Evolutionary conservation across 2,797 vertebrate genomes (phyloP).

Genomic region (Stomatorhinus walkeri): DNA sequence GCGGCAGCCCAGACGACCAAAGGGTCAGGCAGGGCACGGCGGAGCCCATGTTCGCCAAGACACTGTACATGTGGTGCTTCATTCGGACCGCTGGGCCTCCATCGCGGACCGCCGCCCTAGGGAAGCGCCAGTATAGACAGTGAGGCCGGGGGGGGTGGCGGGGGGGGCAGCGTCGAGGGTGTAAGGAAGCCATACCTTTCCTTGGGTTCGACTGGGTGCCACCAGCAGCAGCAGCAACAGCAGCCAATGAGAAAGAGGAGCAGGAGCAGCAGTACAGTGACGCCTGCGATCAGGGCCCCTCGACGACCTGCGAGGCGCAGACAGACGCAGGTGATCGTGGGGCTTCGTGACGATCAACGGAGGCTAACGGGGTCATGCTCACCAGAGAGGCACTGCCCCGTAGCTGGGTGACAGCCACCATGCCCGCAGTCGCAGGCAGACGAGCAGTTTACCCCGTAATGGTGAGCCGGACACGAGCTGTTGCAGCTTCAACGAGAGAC

Average conservation of each 20-base stretch:
- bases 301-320: slow-evolving; percentile 38
- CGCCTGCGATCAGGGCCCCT: slow-evolving; percentile 57
- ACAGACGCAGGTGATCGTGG: neutral
- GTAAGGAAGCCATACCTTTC: slow-evolving; percentile 62
- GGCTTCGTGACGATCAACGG: neutral
- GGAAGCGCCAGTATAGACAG: neutral
- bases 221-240: slow-evolving; percentile 63
- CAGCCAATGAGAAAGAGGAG: slow-evolving; percentile 72
- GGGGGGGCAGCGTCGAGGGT: neutral
- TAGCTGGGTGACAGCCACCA: slow-evolving; percentile 61
- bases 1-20: slow-evolving; percentile 76
- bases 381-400: slow-evolving; percentile 73
- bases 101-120: slow-evolving; percentile 57
- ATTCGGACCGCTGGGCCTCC: slow-evolving; percentile 63
- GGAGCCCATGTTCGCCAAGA: slow-evolving; percentile 73
- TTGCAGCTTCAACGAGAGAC: slow-evolving; percentile 72
- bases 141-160: neutral
- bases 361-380: slow-evolving; percentile 33
- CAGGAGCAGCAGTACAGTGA: slow-evolving; percentile 71
- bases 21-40: slow-evolving; percentile 72
- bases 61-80: slow-evolving; percentile 81
- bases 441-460: slow-evolving; percentile 81
- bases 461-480: slow-evolving; percentile 67
- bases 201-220: slow-evolving; percentile 55
- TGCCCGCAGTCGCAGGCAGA: slow-evolving; percentile 67